Evolutionary conservation across 2,888 invertebrate genomes (phyloP), one percentile per base, ranked within the genome.

Genomic region (Amiota communis): DNA sequence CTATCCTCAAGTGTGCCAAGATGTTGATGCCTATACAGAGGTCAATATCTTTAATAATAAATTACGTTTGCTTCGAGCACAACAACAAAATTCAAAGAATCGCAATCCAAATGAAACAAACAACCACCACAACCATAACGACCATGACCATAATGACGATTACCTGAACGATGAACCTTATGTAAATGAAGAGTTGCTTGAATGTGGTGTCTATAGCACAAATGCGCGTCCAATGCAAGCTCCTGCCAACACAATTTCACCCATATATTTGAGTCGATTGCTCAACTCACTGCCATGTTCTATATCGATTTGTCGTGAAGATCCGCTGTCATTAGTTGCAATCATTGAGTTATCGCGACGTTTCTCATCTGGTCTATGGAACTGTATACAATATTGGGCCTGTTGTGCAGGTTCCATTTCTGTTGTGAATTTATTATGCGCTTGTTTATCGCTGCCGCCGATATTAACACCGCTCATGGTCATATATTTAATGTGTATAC

Each of bases 231-330:
- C 88, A 61, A 88, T 88, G 87, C 88, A 88, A 69, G 80, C 87
- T n/a, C 85, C 85, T 0, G 87, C 86, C 49, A 84, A 88, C 72
- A 90, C 90, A 10, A 80, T 90, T 6, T 90, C 95, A 1, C 97
- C 97, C 2, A 93, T 95, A 46, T 96, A 97, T 85, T 89, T 98
- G 49, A 96, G 97, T 76, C 92, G 95, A 74, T 90, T 93, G 51
- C 92, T 98, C 77, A 96, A 97, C 88, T 95, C 96, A 1, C 91
- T 98, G 67, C 94, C 97, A 6, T 98, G 98, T 88, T 96, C 97
- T 3, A 91, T 98, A 67, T 94, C 95, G 81, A 94, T 97, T 74
- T 91, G 92, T 78, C 89, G 90, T 65, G 90, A 90, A 74, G 90
- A 90, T 81, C 89, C 90, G 46, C 83, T 90, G 56, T 90, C 90